These are phyloP conservation scores for Halocynthia roretzi DNA, from an alignment of 23 tunicate genomes.

Conservation along the genomic window DNA sequence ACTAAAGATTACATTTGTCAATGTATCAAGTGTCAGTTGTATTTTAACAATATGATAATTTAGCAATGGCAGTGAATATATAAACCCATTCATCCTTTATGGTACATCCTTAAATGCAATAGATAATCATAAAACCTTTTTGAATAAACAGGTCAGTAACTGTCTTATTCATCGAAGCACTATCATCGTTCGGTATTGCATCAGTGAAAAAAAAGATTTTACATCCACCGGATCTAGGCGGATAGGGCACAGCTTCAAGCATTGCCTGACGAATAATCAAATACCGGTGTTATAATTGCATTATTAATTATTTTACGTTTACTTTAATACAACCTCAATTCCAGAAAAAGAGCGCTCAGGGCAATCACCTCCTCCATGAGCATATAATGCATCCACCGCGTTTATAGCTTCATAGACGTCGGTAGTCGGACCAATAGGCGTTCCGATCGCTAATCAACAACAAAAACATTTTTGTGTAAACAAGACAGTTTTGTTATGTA, in stretches of 20 bases:
- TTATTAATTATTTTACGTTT: background rate
- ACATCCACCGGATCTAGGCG: constrained; percentile 32
- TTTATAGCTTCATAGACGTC: constrained; percentile 28
- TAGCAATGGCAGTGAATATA: background rate
- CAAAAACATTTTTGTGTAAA: too few species aligned
- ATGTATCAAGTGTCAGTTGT: background rate
- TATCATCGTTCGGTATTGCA: constrained; percentile 51
- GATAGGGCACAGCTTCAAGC: too few species aligned
- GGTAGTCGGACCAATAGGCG: constrained; percentile 48
- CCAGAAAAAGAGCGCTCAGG: constrained; percentile 55
- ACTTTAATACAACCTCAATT: constrained; percentile 20
- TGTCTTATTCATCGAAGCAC: too few species aligned
- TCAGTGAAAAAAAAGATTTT: constrained; percentile 69
- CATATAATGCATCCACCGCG: constrained; percentile 21
- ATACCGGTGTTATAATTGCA: background rate
- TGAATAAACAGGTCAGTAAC: background rate
- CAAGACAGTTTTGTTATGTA: too few species aligned
- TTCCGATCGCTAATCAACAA: background rate
- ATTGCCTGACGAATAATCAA: too few species aligned
- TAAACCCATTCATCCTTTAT: background rate
- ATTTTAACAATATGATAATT: background rate
- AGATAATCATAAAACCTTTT: constrained; percentile 17
- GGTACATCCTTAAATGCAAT: background rate
- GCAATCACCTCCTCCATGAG: constrained; percentile 78
- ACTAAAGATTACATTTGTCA: background rate